Evolutionary conservation across 2,797 vertebrate species (phyloP).

Genomic region (Chelidonichthys spinosus): DNA sequence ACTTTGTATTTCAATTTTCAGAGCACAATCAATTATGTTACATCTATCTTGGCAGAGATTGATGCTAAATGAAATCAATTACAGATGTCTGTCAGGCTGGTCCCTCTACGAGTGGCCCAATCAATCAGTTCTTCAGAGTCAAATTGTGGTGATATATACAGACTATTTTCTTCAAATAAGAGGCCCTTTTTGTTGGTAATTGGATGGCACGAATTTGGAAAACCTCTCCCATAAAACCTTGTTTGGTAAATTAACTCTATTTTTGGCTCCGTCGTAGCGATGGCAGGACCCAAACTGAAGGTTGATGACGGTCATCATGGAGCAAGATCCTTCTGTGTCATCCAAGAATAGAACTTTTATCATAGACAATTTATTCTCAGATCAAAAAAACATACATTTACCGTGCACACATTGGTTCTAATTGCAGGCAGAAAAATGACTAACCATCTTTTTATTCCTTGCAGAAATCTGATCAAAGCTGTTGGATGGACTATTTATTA

Average conservation of each 20-base stretch:
- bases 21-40: constrained; percentile 77
- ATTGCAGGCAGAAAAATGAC: not conserved
- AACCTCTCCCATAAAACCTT: constrained; percentile 32
- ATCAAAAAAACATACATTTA: constrained; percentile 16
- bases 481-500: not conserved
- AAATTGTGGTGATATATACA: constrained; percentile 55
- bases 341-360: constrained; percentile 55
- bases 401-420: not conserved
- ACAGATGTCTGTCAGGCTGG: constrained; percentile 43
- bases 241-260: constrained; percentile 61
- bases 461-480: constrained; percentile 20
- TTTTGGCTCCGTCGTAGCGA: constrained; percentile 43
- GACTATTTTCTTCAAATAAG: constrained; percentile 65
- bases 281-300: constrained; percentile 22
- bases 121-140: constrained; percentile 66
- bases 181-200: constrained; percentile 62
- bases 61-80: constrained; percentile 73
- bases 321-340: constrained; percentile 15
- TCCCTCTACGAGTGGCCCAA: constrained; percentile 69
- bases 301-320: constrained; percentile 26
- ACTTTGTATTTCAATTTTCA: constrained; percentile 83
- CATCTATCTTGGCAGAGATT: constrained; percentile 70
- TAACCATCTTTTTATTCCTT: not conserved
- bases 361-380: constrained; percentile 28
- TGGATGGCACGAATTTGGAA: constrained; percentile 60